A percentile compares a stretch with the other conserved stretches of the same genome.
These are phyloP conservation scores for Ips typographus DNA, from an alignment of 1,140 invertebrate genomes.

Conservation along the genomic window DNA sequence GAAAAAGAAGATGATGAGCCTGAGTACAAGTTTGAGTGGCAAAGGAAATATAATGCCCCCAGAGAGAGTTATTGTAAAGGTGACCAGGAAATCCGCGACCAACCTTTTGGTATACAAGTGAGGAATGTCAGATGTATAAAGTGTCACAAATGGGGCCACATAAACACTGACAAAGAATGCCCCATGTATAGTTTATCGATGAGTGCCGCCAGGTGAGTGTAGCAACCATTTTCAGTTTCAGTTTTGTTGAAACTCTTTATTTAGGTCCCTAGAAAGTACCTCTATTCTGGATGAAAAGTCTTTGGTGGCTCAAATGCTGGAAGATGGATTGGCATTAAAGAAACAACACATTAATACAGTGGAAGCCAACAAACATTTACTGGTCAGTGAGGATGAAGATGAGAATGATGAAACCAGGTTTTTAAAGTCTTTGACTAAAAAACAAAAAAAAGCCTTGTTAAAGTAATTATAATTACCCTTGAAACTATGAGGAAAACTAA, in stretches of 20 bases:
- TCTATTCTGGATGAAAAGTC: conserved; percentile 67
- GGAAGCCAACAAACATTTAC: conserved; percentile 50
- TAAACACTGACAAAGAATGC: conserved; percentile 97
- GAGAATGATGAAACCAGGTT: conserved; percentile 73
- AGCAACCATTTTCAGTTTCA: background rate
- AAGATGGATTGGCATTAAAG: conserved; percentile 88
- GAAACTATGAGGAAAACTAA: conserved; percentile 20
- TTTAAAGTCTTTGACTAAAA: conserved; percentile 78
- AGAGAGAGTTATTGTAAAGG: conserved; percentile 96
- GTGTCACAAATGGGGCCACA: conserved; percentile 99
- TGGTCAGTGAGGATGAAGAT: conserved; percentile 59
- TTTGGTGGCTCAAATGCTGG: conserved; percentile 86
- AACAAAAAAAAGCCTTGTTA: conserved; percentile 88
- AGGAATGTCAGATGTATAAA: conserved; percentile 97
- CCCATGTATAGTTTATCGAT: conserved; percentile 87
- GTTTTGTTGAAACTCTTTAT: background rate
- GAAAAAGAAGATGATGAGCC: conserved; percentile 92
- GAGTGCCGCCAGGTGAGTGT: conserved; percentile 58
- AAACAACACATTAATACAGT: conserved; percentile 61
- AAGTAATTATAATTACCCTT: conserved; percentile 59
- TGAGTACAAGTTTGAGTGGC: conserved; percentile 99
- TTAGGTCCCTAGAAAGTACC: conserved; percentile 56
- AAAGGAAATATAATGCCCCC: conserved; percentile 97
- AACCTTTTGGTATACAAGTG: conserved; percentile 98
- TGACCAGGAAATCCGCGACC: conserved; percentile 94